Base-by-base conservation (phyloP, 2,113 vertebrate species). In the Fregetta grallaria region DNA sequence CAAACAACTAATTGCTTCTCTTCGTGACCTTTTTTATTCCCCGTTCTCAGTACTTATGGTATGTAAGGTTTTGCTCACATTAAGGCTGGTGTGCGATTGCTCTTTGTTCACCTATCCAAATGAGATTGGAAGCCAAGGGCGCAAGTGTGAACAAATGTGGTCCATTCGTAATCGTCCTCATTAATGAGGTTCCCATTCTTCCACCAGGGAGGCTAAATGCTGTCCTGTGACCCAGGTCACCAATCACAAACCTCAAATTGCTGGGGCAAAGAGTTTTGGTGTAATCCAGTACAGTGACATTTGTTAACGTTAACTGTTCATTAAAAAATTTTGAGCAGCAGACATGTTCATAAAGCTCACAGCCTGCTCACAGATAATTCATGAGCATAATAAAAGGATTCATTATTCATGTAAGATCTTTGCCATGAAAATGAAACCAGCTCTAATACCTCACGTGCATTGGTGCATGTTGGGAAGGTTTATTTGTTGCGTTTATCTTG, bases 381-480 rank as follows among this genome's bases (percentile, higher is more conserved):
- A 95, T 95, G 94, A 96, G 79, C 81, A 91, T 89, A 94, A 96
- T 97, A 96, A 92, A 94, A 91, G 78, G 87, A 92, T 95, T 95
- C 95, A 95, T 96, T 97, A 95, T 95, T 97, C 94, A 95, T 94
- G 80, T 81, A 92, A 89, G 83, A 85, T 89, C 84, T 95, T 95
- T 90, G 80, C 92, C 19, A 11, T 94, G 88, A 89, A 95, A 96
- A 95, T 97, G 95, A 96, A 93, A 91, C 52, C 66, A 78, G 88
- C 67, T 93, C 92, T 94, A 91, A 87, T 87, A 73, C 76, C 94
- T 95, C 92, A 94, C 20, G 15, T 34, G 55, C 76, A 45, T 63
- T 15, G 13, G 77, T 94, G 88, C 81, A 58, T 73, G 55, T 80
- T 94, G 86, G 72, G 83, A 86, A 76, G 65, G 80, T 79, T 95